A percentile compares a stretch with the other conserved stretches of the same genome.
These are phyloP conservation scores for Philonicus albiceps DNA, from an alignment of 2,888 invertebrate species.

Conservation along the genomic window DNA sequence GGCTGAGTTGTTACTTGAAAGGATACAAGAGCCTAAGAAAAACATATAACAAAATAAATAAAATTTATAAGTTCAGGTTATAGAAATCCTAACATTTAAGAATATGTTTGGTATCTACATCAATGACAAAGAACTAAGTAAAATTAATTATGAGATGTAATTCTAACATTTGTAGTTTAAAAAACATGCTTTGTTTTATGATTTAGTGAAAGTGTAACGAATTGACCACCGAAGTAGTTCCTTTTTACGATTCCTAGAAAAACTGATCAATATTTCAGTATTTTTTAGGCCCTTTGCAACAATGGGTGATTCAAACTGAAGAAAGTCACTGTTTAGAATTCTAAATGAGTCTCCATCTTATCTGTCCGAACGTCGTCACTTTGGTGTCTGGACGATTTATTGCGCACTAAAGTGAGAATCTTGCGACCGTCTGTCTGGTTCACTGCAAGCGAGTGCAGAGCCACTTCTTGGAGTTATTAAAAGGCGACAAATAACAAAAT, in stretches of 20 bases:
- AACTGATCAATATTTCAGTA: not conserved
- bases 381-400: not conserved
- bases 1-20: too few species aligned
- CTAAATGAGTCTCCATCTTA: not conserved
- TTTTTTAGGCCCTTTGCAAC: not conserved
- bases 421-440: not conserved
- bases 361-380: not conserved
- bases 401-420: not conserved
- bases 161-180: not conserved
- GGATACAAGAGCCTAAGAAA: too few species aligned
- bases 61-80: too few species aligned
- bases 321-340: not conserved
- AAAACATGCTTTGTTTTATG: not conserved
- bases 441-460: not conserved
- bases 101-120: too few species aligned
- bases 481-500: conserved; percentile 8
- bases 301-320: not conserved
- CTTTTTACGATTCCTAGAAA: not conserved
- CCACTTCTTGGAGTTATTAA: not conserved
- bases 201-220: not conserved
- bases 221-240: not conserved
- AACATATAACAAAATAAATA: too few species aligned
- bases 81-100: too few species aligned
- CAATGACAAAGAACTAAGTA: too few species aligned
- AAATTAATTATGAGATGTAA: too few species aligned